Conservation (phyloP, 30 jellyfish, hydroid and myxozoan genomes). For the Haliclystus octoradiatus region DNA sequence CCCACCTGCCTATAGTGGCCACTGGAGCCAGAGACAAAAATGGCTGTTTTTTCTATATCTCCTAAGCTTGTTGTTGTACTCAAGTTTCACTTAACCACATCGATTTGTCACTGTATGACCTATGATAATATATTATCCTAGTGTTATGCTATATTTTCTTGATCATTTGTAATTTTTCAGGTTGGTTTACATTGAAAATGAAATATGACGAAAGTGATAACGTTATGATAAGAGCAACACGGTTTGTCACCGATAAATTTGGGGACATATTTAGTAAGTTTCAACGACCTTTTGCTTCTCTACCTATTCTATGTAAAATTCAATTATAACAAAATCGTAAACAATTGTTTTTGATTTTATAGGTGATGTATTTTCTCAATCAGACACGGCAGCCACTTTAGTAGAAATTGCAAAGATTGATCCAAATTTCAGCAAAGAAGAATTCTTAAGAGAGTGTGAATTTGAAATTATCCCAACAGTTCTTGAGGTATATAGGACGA, state of each 20-base stretch:
- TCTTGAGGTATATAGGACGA: conserved; percentile 65
- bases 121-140: no score
- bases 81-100: background rate
- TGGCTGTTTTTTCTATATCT: background rate
- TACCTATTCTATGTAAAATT: no score
- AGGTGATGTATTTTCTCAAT: conserved; percentile 87
- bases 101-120: background rate
- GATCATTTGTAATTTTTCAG: no score
- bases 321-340: no score
- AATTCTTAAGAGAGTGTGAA: conserved; percentile 70
- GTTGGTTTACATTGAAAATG: conserved; percentile 69
- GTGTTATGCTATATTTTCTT: no score
- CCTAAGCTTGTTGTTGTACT: background rate
- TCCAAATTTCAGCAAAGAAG: conserved; percentile 75
- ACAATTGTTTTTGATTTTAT: background rate
- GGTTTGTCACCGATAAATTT: conserved; percentile 78
- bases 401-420: conserved; percentile 86
- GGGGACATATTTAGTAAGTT: conserved; percentile 84
- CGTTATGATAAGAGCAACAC: conserved; percentile 65
- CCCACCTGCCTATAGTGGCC: no score
- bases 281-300: background rate
- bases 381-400: conserved; percentile 84
- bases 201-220: conserved; percentile 89
- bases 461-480: conserved; percentile 89
- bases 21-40: no score